Conservation (phyloP, 2,113 vertebrate species). For the Hypocryptadius cinnamomeus region DNA sequence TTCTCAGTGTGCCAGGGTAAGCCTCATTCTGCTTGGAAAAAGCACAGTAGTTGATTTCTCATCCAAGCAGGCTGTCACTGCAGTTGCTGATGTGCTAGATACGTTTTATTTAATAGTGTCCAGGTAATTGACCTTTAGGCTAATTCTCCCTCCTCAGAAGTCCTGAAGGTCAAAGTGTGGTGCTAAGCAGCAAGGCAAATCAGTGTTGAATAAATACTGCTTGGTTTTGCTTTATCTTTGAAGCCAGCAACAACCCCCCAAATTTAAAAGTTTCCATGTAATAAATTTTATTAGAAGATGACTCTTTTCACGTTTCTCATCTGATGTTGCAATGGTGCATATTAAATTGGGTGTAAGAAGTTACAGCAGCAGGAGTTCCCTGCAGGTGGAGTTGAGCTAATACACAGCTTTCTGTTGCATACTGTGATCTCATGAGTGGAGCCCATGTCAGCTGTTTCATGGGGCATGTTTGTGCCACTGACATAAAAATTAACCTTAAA, state of each 20-base stretch:
- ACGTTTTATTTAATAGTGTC: not conserved
- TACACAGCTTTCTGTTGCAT: not conserved
- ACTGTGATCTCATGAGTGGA: not conserved
- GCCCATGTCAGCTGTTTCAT: fast-evolving
- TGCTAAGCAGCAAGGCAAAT: not conserved
- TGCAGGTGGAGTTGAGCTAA: not conserved
- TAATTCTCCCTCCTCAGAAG: not conserved
- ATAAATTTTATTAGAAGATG: not conserved
- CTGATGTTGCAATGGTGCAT: not conserved
- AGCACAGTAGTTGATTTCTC: not conserved
- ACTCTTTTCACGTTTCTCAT: not conserved
- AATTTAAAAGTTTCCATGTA: not conserved
- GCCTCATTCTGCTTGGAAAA: not conserved
- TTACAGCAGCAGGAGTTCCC: not conserved
- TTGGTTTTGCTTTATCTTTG: not conserved
- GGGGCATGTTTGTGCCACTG: not conserved
- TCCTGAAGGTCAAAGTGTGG: not conserved
- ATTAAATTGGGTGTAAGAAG: not conserved
- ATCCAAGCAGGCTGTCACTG: not conserved
- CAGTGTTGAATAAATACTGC: not conserved
- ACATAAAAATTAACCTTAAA: not conserved
- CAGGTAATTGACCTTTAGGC: not conserved
- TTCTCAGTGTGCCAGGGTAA: not conserved
- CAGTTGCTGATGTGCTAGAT: not conserved
- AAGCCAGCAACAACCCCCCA: not conserved